Evolutionary conservation across 2,113 vertebrate genomes (phyloP), one percentile per base, ranked within the genome.

Genomic region (Petroica traversi): DNA sequence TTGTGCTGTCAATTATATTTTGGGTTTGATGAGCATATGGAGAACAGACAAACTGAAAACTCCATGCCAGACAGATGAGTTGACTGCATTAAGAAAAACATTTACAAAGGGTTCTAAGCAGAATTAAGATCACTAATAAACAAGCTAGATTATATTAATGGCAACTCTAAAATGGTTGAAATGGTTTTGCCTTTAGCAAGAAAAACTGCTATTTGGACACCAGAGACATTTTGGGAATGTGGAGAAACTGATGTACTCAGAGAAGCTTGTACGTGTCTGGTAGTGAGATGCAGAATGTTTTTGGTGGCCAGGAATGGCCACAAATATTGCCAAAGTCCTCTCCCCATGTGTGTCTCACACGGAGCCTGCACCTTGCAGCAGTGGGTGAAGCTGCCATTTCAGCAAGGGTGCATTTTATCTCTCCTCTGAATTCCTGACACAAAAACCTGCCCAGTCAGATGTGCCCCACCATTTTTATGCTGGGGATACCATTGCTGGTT

Each of bases 391-490:
- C 59, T 80, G 36, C 25, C 9, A 2, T 31, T 86, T 69, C 25
- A 67, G 8, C 16, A 63, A 51, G 18, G 18, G 4, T 28, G 36
- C 67, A 63, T 63, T 87, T 54, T 0, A 6, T 38, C 69, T 80
- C 31, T 66, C 4, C 20, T 86, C 84, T 64, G 24, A 71, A 45
- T 48, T 91, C 20, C 43, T 69, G 26, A 19, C 18, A 11, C 33
- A 18, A 8, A 46, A 41, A 40, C 38, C 25, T 41, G 36, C 18
- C 38, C 8, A n/a, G 49, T 26, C n/a, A 61, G 52, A 14, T 57
- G 36, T 40, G 28, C n/a, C 5, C 12, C 55, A 34, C 13, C 0
- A 0, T n/a, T 28, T 2, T 0, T 33, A 16, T 69, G 41, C 61
- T 61, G 12, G 18, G 19, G 23, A 6, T 28, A 10, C 5, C 7